A percentile compares a stretch with the other conserved stretches of the same genome.
Evolutionary conservation across 2,888 invertebrate species (phyloP).

Genomic region (Luperina testacea): DNA sequence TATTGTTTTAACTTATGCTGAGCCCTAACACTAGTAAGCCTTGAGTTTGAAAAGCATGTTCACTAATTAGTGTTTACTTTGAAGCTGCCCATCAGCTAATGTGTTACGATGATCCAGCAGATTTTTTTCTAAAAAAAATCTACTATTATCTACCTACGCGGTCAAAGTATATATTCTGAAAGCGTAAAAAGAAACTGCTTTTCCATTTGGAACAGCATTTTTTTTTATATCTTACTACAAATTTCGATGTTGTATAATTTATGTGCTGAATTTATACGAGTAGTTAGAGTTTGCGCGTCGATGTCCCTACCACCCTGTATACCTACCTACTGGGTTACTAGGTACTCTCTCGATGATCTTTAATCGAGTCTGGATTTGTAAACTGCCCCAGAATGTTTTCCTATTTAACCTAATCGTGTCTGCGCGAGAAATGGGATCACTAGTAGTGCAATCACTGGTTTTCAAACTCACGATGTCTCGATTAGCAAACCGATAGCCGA

Average conservation of each 20-base stretch:
- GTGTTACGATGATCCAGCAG: no score
- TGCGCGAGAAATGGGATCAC: neutral
- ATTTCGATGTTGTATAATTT: neutral
- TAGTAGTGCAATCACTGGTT: slow-evolving; percentile 26
- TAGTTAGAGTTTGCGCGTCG: neutral
- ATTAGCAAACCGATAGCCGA: slow-evolving; percentile 38
- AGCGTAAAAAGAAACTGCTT: no score
- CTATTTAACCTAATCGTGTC: neutral
- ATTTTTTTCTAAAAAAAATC: no score
- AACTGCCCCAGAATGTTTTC: neutral
- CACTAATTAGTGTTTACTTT: neutral
- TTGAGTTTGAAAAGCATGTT: neutral
- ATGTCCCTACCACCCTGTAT: neutral
- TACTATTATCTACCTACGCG: no score
- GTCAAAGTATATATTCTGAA: no score
- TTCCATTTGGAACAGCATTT: no score
- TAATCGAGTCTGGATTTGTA: neutral
- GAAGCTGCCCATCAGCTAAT: neutral
- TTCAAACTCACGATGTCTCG: slow-evolving; percentile 36
- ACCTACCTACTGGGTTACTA: neutral
- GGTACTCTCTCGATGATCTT: neutral
- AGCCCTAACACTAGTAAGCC: neutral
- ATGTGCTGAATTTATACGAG: neutral
- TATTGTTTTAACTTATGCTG: slow-evolving; percentile 5
- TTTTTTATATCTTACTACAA: neutral